Evolutionary conservation across 2,113 vertebrate species (phyloP).

Genomic region (Falcunculus frontatus): DNA sequence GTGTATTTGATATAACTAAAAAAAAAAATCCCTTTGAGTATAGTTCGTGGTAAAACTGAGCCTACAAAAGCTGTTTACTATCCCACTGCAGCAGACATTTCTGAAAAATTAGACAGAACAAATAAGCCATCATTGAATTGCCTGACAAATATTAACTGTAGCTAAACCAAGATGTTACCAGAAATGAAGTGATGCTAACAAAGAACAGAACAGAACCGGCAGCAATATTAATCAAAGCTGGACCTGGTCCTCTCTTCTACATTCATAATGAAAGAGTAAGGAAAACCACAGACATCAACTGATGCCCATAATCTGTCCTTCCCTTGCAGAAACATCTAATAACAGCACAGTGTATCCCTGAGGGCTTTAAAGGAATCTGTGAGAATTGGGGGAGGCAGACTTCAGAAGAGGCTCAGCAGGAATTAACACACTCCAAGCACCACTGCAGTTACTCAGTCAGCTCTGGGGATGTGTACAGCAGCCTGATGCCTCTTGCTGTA

Average conservation of each 20-base stretch:
- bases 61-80: neutral
- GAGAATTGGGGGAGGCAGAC: neutral
- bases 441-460: neutral
- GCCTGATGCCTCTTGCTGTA: neutral
- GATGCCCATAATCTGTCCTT: neutral
- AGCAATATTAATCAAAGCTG: neutral
- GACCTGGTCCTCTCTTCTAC: neutral
- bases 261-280: neutral
- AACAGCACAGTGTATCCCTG: neutral
- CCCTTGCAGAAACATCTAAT: neutral
- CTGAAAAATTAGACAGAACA: neutral
- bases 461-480: rapidly evolving
- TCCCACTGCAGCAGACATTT: neutral
- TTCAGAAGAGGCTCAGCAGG: neutral
- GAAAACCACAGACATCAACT: neutral
- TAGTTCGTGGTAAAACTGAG: neutral
- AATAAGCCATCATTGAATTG: neutral
- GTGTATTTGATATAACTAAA: neutral
- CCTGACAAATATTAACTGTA: neutral
- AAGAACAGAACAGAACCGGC: neutral
- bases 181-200: neutral
- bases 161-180: neutral
- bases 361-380: neutral
- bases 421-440: neutral
- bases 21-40: neutral